Conservation (phyloP, 2,888 invertebrate genomes). For the Drosophila pseudotalamancana region DNA sequence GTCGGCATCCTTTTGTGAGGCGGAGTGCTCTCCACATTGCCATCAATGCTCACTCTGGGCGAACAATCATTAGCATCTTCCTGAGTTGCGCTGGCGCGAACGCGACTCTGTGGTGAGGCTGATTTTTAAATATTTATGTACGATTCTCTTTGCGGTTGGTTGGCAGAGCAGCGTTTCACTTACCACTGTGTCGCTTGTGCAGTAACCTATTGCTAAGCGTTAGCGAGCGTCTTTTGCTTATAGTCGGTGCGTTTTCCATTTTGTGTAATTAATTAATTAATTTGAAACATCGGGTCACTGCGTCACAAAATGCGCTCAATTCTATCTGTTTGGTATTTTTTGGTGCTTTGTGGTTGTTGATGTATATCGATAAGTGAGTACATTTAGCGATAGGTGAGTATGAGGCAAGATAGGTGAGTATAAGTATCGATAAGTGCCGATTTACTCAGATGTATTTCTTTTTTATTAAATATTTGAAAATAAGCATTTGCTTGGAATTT, state of each 20-base stretch:
- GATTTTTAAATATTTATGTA: background rate
- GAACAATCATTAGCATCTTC: constrained; percentile 40
- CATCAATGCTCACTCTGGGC: constrained; percentile 26
- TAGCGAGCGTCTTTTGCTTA: constrained; percentile 68
- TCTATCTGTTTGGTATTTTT: constrained; percentile 32
- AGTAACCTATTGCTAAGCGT: constrained; percentile 73
- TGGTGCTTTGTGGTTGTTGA: background rate
- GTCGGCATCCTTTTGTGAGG: constrained; percentile 66
- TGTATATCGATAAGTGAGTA: constrained; percentile 13
- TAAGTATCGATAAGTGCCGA: background rate
- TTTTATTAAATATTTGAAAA: background rate
- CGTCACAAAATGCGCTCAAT: constrained; percentile 45
- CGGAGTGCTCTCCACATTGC: constrained; percentile 74
- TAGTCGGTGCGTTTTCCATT: constrained; percentile 74
- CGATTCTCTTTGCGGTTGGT: background rate
- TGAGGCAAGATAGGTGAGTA: background rate
- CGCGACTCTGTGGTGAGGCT: constrained; percentile 75
- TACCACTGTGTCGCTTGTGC: constrained; percentile 75
- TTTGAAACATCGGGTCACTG: constrained; percentile 36
- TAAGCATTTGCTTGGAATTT: no score
- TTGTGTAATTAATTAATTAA: constrained; percentile 33
- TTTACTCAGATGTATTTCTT: no score
- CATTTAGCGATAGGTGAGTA: background rate
- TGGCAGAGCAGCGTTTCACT: background rate
- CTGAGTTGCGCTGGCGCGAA: constrained; percentile 47